These are phyloP conservation scores for Eulacestoma nigropectus DNA, from an alignment of 2,113 vertebrate species.

Conservation along the genomic window DNA sequence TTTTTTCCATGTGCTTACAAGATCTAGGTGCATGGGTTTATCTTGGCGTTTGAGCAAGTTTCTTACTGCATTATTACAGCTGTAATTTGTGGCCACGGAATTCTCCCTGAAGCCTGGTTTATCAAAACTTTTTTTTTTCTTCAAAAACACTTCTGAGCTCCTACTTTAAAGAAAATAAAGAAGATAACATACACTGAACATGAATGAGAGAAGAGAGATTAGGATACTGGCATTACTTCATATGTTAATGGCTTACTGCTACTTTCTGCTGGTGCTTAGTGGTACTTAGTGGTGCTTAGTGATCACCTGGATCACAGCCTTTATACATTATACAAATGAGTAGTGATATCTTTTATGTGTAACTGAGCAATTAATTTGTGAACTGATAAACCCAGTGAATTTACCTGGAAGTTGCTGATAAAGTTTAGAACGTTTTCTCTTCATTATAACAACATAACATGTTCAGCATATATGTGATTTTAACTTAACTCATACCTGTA, in stretches of 20 bases:
- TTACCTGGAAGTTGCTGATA: not conserved
- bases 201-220: not conserved
- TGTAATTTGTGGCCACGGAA: not conserved
- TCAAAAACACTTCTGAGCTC: not conserved
- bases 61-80: not conserved
- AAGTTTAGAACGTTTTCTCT: not conserved
- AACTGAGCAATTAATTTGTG: not conserved
- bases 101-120: not conserved
- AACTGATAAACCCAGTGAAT: not conserved
- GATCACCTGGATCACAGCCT: not conserved
- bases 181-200: not conserved
- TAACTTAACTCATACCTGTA: not conserved
- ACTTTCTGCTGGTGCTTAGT: not conserved
- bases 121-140: not conserved
- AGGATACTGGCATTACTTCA: not conserved
- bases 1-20: not conserved
- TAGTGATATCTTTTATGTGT: not conserved
- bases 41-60: conserved; percentile 1
- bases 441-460: not conserved
- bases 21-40: not conserved
- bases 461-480: not conserved
- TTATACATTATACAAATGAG: not conserved
- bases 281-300: not conserved
- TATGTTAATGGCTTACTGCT: not conserved
- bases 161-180: not conserved